Evolutionary conservation across 2,888 invertebrate species (phyloP).

Genomic region (Nudaria mundana): DNA sequence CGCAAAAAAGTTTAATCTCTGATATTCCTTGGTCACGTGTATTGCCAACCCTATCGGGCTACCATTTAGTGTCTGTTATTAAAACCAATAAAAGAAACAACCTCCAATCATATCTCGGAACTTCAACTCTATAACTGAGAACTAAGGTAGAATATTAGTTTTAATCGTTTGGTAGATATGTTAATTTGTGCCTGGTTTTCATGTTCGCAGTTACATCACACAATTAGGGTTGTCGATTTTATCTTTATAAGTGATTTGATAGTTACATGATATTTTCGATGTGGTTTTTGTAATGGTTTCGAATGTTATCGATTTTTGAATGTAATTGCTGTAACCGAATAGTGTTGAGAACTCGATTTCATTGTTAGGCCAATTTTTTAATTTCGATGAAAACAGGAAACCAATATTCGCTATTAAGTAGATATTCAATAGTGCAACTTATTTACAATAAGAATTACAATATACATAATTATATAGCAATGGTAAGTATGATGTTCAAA

Average conservation of each 20-base stretch:
- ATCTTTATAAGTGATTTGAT: slow-evolving; percentile 27
- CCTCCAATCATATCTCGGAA: neutral
- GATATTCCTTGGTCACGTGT: slow-evolving; percentile 31
- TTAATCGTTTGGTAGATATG: neutral
- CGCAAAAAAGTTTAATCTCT: slow-evolving; percentile 35
- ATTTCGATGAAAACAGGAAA: too few relatives aligned
- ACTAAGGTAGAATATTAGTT: slow-evolving; percentile 4
- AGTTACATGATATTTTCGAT: slow-evolving; percentile 7
- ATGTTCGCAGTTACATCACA: slow-evolving; percentile 12
- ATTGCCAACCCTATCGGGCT: slow-evolving; percentile 20
- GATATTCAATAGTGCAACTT: too few relatives aligned
- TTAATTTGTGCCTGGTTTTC: neutral
- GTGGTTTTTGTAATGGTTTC: slow-evolving; percentile 2
- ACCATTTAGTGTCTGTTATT: slow-evolving; percentile 13
- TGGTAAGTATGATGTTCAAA: too few relatives aligned
- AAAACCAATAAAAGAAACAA: neutral
- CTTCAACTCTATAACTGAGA: neutral
- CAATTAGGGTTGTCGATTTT: slow-evolving; percentile 25
- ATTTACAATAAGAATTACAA: too few relatives aligned
- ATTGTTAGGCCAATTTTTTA: too few relatives aligned
- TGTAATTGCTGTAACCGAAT: slow-evolving; percentile 14
- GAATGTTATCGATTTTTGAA: too few relatives aligned
- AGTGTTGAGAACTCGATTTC: neutral
- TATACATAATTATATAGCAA: too few relatives aligned
- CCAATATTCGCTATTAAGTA: too few relatives aligned